phyloP scores from a whole-genome alignment of 2,888 invertebrate genomes.

The Clunio marinus region DNA sequence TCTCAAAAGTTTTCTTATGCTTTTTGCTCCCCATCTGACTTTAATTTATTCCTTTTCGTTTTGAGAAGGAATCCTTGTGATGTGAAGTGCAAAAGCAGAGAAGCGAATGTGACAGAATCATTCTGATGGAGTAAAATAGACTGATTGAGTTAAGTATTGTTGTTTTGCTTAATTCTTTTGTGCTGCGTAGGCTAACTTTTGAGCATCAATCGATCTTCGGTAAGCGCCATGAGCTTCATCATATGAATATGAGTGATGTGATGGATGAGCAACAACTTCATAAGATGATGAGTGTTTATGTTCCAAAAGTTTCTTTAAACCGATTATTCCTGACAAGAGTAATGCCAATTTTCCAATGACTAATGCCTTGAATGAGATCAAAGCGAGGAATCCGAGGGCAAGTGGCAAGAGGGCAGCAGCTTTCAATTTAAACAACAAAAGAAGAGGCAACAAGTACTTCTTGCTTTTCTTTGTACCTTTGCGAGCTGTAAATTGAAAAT shows the following conservation, averaged over 20 bases:
- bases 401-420: conserved; percentile 73
- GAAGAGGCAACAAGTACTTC: conserved; percentile 69
- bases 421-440: conserved; percentile 74
- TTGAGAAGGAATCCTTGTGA: not conserved
- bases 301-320: conserved; percentile 67
- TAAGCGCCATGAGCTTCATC: conserved; percentile 56
- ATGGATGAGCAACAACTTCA: conserved; percentile 68
- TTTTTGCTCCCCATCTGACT: not conserved
- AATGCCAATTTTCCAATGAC: conserved; percentile 79
- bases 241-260: conserved; percentile 57
- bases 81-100: not conserved
- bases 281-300: conserved; percentile 68
- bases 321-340: conserved; percentile 68
- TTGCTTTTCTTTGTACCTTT: conserved; percentile 68
- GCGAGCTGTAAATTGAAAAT: conserved; percentile 58
- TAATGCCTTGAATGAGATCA: conserved; percentile 79
- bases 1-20: not conserved
- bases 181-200: conserved; percentile 62
- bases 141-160: not conserved
- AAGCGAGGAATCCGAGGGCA: conserved; percentile 69
- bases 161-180: conserved; percentile 10
- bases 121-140: conserved; percentile 5
- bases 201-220: conserved; percentile 64
- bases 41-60: not conserved
- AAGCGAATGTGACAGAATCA: not conserved